Evolutionary conservation across 2,797 vertebrate species (phyloP), one percentile per base, ranked within the genome.

Genomic region (Lagocephalus sceleratus): DNA sequence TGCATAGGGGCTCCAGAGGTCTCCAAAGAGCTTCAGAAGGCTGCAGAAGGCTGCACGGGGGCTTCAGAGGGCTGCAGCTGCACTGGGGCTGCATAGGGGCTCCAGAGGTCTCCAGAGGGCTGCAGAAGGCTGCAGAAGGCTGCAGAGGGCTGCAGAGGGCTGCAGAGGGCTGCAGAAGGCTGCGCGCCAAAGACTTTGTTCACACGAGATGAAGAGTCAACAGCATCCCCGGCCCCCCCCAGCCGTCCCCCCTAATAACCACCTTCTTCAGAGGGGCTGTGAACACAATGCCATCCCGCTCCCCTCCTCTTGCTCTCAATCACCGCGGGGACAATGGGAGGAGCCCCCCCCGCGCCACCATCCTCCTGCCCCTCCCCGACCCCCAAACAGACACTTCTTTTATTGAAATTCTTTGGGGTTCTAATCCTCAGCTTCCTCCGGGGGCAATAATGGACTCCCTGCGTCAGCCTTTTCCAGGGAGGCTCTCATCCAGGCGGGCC

Each of bases 381-480:
- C 83, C 86, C 84, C 85, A 86, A 89, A 91, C 89, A 92, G 90
- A 92, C 90, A 91, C 88, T 90, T 91, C 89, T 91, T 92, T 92
- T 92, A 92, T 92, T 92, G 89, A 89, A 90, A 90, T 91, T 92
- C 90, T 92, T 91, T 92, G 89, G 88, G 88, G 89, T 91, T 88
- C 87, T 93, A 93, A 93, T 93, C 91, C 91, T 89, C 89, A 81
- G 91, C 90, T 93, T 93, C 91, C 91, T 92, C 90, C 85, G 71
- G 81, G 85, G 76, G 81, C 84, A 91, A 92, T 91, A 92, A 93
- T 92, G 86, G 89, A 90, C 88, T 92, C 87, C 85, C 83, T 79
- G 83, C 84, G 81, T 89, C 86, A 87, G 91, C 89, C 90, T 91
- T 91, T 92, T 92, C 87, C 90, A 92, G 90, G 71, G 50, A 50